A percentile compares a stretch with the other conserved stretches of the same genome.
Conservation (phyloP, 1,140 invertebrate species). For the Paramacrobiotus metropolitanus region DNA sequence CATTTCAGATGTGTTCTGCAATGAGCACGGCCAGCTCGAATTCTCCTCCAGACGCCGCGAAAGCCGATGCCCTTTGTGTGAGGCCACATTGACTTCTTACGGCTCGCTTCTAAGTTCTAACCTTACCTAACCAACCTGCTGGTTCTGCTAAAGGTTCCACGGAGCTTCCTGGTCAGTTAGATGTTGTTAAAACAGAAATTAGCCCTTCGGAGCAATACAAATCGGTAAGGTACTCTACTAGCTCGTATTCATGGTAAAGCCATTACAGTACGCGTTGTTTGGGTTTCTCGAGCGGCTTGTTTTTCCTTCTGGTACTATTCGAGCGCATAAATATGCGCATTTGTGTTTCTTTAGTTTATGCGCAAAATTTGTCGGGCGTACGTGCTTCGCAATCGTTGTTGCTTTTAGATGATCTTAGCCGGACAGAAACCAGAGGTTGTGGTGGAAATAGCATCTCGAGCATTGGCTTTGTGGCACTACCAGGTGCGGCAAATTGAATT, state of each 20-base stretch:
- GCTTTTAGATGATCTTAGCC: slow-evolving; percentile 15
- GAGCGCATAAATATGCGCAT: no score
- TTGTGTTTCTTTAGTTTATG: no score
- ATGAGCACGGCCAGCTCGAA: not conserved
- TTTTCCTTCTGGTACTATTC: no score
- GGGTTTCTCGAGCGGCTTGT: no score
- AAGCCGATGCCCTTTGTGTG: not conserved
- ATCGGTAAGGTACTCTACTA: slow-evolving; percentile 15
- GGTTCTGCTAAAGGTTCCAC: slow-evolving; percentile 18
- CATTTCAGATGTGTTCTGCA: not conserved
- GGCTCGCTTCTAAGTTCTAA: not conserved
- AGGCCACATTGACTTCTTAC: not conserved
- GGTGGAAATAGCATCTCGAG: slow-evolving; percentile 20
- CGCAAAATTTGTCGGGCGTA: not conserved
- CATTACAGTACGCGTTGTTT: no score
- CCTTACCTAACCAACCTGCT: not conserved
- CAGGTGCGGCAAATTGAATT: no score
- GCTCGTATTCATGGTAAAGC: no score
- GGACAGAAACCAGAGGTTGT: slow-evolving; percentile 21
- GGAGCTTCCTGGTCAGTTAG: slow-evolving; percentile 17
- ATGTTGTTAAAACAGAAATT: slow-evolving; percentile 19
- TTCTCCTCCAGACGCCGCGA: not conserved
- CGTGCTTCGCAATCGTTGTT: slow-evolving; percentile 5
- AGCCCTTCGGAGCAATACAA: slow-evolving; percentile 21
- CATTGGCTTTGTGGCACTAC: slow-evolving; percentile 21